A percentile compares a stretch with the other conserved stretches of the same genome.
These are phyloP conservation scores for Dasyprocta punctata DNA, from an alignment of 2,113 vertebrate species.

Conservation along the genomic window DNA sequence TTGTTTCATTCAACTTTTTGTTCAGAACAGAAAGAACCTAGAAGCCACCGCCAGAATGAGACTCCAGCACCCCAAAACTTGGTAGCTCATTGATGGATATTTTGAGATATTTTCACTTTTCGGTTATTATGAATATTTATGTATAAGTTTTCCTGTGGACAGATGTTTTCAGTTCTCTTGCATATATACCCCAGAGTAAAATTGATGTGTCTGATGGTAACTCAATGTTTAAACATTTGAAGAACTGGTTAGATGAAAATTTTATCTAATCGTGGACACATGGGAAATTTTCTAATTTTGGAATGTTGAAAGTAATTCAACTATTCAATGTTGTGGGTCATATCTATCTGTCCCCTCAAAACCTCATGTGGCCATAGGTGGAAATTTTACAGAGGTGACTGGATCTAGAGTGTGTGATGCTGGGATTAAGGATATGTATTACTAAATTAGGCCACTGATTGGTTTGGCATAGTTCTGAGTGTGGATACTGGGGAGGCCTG, in stretches of 20 bases:
- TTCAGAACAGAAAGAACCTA: not conserved
- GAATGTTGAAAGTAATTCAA: constrained; percentile 34
- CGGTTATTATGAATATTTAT: not conserved
- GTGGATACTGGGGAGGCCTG: not conserved
- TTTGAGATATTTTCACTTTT: not conserved
- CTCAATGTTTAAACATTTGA: not conserved
- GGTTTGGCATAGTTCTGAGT: not conserved
- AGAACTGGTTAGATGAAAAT: not conserved
- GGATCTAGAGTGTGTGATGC: not conserved
- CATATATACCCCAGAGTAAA: not conserved
- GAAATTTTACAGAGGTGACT: not conserved
- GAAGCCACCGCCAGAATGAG: not conserved
- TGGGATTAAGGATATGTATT: not conserved
- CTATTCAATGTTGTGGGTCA: not conserved
- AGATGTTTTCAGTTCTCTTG: not conserved
- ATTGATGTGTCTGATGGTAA: not conserved
- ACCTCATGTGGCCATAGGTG: not conserved
- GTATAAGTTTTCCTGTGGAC: not conserved
- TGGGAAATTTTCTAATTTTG: not conserved
- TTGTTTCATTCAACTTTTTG: not conserved
- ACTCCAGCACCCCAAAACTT: not conserved
- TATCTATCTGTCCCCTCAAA: not conserved
- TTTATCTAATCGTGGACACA: not conserved
- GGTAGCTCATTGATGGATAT: not conserved
- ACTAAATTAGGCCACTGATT: not conserved